phyloP scores from a whole-genome alignment of 2,888 invertebrate species.

The Heteropelma amictum region DNA sequence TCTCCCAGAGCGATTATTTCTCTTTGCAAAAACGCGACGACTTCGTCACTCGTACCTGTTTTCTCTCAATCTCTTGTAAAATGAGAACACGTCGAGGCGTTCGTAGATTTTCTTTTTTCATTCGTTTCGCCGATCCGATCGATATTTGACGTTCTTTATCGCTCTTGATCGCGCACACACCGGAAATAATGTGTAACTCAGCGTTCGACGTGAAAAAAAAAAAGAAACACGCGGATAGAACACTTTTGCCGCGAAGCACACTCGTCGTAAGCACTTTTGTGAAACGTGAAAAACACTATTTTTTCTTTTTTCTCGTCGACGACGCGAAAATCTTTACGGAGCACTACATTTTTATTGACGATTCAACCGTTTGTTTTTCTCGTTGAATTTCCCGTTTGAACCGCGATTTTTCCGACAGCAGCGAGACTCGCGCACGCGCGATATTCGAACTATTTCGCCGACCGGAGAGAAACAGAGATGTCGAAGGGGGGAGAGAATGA shows the following conservation, averaged over 20 bases:
- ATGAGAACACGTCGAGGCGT: not conserved
- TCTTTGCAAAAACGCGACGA: not conserved
- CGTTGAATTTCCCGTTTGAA: not conserved
- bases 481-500: not conserved
- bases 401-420: not conserved
- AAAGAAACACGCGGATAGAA: not conserved
- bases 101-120: slow-evolving; percentile 1
- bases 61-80: slow-evolving; percentile 9
- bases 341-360: not conserved
- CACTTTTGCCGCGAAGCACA: not conserved
- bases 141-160: slow-evolving; percentile 19
- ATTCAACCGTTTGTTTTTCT: not conserved
- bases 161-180: slow-evolving; percentile 8
- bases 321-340: slow-evolving; percentile 9
- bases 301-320: not conserved
- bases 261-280: not conserved
- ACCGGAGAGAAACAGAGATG: not conserved
- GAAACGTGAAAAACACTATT: slow-evolving; percentile 9
- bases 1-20: not conserved
- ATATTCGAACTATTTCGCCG: not conserved
- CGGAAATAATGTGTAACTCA: slow-evolving; percentile 11
- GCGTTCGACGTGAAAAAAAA: not conserved
- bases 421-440: slow-evolving; percentile 17
- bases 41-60: not conserved
- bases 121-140: slow-evolving; percentile 1